Evolutionary conservation across 2,797 vertebrate species (phyloP).

Genomic region (Myripristis jacobus): DNA sequence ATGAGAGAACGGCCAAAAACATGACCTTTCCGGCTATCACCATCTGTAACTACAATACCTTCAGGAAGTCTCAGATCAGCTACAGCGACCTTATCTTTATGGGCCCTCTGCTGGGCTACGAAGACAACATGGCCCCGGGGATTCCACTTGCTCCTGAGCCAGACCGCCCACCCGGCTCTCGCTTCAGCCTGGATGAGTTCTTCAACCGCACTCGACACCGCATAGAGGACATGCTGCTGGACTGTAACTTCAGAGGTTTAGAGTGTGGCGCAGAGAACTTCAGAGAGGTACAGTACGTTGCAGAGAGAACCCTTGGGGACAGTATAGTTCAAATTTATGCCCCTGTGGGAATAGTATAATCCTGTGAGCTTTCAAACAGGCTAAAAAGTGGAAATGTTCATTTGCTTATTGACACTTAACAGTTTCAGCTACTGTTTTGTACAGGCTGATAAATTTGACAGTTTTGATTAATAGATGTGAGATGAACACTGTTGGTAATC

Average conservation of each 20-base stretch:
- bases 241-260: constrained; percentile 88
- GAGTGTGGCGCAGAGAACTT: constrained; percentile 90
- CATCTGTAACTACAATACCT: constrained; percentile 92
- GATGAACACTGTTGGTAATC: constrained; percentile 1
- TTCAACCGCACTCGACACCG: constrained; percentile 92
- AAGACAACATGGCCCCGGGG: constrained; percentile 89
- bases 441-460: constrained; percentile 19
- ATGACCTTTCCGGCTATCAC: constrained; percentile 93
- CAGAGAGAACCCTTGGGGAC: neutral
- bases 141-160: constrained; percentile 85
- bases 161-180: constrained; percentile 71
- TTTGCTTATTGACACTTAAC: neutral
- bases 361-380: neutral
- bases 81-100: constrained; percentile 91
- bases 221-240: constrained; percentile 95
- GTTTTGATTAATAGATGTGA: constrained; percentile 27
- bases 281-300: constrained; percentile 88
- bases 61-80: constrained; percentile 92
- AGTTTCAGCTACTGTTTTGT: constrained; percentile 4
- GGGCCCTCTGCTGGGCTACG: constrained; percentile 89
- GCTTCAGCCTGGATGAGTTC: constrained; percentile 89
- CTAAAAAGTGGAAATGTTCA: constrained; percentile 8
- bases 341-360: constrained; percentile 7
- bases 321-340: neutral
- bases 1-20: constrained; percentile 84